These are phyloP conservation scores for Synanthedon andrenaeformis DNA, from an alignment of 2,888 invertebrate species.

Conservation along the genomic window DNA sequence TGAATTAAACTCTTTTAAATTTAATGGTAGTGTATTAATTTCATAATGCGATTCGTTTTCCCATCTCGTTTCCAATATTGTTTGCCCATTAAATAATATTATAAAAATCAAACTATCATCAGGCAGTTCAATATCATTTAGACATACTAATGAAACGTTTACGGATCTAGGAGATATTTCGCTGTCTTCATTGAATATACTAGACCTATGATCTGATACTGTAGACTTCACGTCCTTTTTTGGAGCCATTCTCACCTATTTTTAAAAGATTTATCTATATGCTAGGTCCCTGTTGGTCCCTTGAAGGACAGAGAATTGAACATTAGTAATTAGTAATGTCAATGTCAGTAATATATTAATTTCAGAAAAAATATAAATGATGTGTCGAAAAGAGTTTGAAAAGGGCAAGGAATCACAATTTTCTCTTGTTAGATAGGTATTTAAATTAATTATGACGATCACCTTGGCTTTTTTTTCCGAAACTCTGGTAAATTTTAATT, in stretches of 20 bases:
- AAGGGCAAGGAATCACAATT: no score
- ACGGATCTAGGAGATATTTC: conserved; percentile 19
- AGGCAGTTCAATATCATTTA: conserved; percentile 24
- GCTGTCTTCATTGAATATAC: conserved; percentile 18
- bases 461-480: no score
- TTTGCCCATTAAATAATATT: conserved; percentile 30
- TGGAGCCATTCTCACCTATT: conserved; percentile 5
- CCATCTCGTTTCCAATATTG: conserved; percentile 39
- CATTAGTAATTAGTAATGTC: no score
- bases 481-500: no score
- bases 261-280: no score
- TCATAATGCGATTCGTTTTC: conserved; percentile 14
- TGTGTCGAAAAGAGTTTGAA: no score
- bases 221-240: conserved; percentile 13
- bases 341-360: no score
- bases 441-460: no score
- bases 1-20: conserved; percentile 26
- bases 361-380: no score
- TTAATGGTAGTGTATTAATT: conserved; percentile 21
- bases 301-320: no score
- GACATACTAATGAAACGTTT: conserved; percentile 20
- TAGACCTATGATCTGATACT: conserved; percentile 16
- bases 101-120: conserved; percentile 29
- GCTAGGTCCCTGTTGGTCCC: no score
- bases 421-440: no score